These are phyloP conservation scores for Helogale parvula DNA, from an alignment of 2,113 vertebrate genomes.

Conservation along the genomic window DNA sequence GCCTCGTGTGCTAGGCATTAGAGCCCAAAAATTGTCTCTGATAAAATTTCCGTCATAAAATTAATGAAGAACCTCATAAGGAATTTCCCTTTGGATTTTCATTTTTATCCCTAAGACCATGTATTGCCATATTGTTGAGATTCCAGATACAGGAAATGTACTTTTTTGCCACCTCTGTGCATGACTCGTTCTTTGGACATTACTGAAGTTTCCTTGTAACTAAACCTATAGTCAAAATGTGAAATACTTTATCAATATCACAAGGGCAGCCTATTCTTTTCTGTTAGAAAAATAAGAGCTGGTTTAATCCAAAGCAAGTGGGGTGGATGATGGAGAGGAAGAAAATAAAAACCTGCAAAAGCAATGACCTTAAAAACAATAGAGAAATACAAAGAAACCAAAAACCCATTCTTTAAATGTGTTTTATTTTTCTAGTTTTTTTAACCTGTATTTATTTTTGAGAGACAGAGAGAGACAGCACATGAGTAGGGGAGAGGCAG, in stretches of 20 bases:
- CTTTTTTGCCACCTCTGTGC: not conserved
- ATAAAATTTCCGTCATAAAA: not conserved
- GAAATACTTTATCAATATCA: not conserved
- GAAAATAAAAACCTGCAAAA: not conserved
- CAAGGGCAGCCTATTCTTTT: not conserved
- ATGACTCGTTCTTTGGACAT: not conserved
- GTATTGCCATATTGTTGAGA: not conserved
- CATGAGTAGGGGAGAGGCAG: too few species aligned
- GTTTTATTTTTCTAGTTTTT: too few species aligned
- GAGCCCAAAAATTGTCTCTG: not conserved
- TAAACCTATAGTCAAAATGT: not conserved
- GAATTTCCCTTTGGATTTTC: not conserved
- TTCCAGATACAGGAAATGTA: not conserved
- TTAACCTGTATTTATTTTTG: too few species aligned
- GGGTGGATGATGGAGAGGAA: not conserved
- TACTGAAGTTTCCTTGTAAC: not conserved
- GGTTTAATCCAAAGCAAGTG: not conserved
- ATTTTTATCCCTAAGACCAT: not conserved
- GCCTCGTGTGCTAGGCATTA: too few species aligned
- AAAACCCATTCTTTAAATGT: not conserved
- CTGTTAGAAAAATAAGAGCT: not conserved
- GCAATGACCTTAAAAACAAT: not conserved
- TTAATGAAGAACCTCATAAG: not conserved
- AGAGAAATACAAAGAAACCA: not conserved
- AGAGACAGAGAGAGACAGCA: too few species aligned